Evolutionary conservation across 1,140 invertebrate genomes (phyloP).

Genomic region (Apis mellifera): Amel_HAv3.1 CM009932.2:6234001-6234500

Average conservation of each 20-base stretch:
- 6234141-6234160: constrained; percentile 88
- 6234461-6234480: constrained; percentile 68
- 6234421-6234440: constrained; percentile 83
- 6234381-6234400: constrained; percentile 87
- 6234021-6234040: constrained; percentile 84
- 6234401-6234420: constrained; percentile 84
- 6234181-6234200: constrained; percentile 67
- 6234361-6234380: constrained; percentile 84
- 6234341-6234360: constrained; percentile 85
- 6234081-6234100: constrained; percentile 82
- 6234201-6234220: constrained; percentile 78
- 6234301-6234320: constrained; percentile 89
- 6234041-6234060: constrained; percentile 86
- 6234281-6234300: constrained; percentile 83
- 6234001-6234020: constrained; percentile 83
- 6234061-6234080: constrained; percentile 85
- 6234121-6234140: constrained; percentile 87
- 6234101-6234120: constrained; percentile 84
- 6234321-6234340: constrained; percentile 91
- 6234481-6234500: constrained; percentile 80
- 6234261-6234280: constrained; percentile 86
- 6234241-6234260: constrained; percentile 89
- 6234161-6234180: constrained; percentile 84
- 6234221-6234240: constrained; percentile 83
- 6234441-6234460: constrained; percentile 62